A percentile compares a stretch with the other conserved stretches of the same genome.
These are phyloP conservation scores for Drosophila falleni DNA, from an alignment of 2,888 invertebrate genomes.

Conservation along the genomic window DNA sequence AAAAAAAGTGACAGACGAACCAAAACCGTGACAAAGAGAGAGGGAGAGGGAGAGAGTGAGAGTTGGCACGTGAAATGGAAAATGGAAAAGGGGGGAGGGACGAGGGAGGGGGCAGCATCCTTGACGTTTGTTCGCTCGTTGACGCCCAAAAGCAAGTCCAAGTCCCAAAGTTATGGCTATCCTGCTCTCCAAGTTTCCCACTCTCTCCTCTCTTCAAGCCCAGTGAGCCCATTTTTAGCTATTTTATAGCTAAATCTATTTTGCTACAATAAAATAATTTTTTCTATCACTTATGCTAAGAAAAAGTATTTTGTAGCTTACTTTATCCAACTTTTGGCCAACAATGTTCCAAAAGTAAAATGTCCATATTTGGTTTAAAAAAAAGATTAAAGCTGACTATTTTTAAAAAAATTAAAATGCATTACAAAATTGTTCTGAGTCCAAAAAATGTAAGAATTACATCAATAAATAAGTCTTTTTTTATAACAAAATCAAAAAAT, in stretches of 20 bases:
- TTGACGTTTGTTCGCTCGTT: conserved; percentile 82
- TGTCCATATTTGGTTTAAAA: no score
- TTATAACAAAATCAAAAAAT: no score
- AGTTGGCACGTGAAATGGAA: background rate
- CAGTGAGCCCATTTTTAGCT: background rate
- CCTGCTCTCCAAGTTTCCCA: conserved; percentile 15
- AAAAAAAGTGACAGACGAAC: conserved; percentile 38
- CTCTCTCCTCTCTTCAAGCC: background rate
- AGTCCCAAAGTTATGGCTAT: conserved; percentile 14
- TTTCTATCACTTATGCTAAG: no score
- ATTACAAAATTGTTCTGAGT: no score
- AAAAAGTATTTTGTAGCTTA: no score
- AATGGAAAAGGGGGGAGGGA: conserved; percentile 47
- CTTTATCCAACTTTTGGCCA: no score
- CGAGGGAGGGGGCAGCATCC: conserved; percentile 64
- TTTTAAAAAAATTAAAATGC: no score
- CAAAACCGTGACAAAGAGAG: background rate
- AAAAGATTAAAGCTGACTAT: no score
- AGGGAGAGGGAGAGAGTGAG: background rate
- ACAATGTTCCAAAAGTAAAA: no score
- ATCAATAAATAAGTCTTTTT: no score
- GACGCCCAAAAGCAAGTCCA: conserved; percentile 65
- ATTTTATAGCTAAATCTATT: background rate
- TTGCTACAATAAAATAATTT: no score
- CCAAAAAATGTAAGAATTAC: no score